Percentiles rank a stretch among this genome's conserved stretches.
Evolutionary conservation across 2,113 vertebrate species (phyloP).

Genomic region (Sapayoa aenigma): DNA sequence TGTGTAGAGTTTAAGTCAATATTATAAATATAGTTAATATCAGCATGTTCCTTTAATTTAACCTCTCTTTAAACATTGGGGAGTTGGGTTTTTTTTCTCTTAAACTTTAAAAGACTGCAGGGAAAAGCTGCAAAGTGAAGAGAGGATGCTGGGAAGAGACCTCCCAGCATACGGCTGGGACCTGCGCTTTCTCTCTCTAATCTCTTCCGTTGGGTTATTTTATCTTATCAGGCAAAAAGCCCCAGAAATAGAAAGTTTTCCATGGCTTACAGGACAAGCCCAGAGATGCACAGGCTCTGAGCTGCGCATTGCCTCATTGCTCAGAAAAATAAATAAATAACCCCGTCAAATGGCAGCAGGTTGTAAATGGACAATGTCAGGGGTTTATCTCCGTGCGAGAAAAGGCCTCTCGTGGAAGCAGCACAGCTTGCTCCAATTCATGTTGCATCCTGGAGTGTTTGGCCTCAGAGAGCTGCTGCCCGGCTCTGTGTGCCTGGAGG

Average conservation of each 20-base stretch:
- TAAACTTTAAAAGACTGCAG: not conserved
- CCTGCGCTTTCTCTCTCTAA: constrained; percentile 55
- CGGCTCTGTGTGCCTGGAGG: not conserved
- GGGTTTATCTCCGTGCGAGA: not conserved
- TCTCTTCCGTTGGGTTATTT: constrained; percentile 67
- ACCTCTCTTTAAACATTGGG: constrained; percentile 1
- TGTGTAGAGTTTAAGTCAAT: not conserved
- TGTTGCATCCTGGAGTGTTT: not conserved
- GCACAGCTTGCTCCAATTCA: not conserved
- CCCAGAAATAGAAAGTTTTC: constrained; percentile 86
- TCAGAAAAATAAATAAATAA: not conserved
- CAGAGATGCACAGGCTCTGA: constrained; percentile 15
- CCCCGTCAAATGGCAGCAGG: not conserved
- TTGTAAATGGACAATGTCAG: not conserved
- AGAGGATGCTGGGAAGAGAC: not conserved
- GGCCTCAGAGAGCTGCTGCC: not conserved
- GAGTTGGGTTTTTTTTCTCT: not conserved
- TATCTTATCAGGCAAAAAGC: constrained; percentile 85
- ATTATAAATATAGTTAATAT: not conserved
- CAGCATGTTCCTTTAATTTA: not conserved
- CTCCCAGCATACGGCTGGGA: not conserved
- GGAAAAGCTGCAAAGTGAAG: not conserved
- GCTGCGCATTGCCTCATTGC: not conserved
- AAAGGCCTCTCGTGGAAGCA: not conserved
- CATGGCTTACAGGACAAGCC: constrained; percentile 46